Percentiles rank a stretch among this genome's conserved stretches.
These are phyloP conservation scores for Plumapathes pennacea DNA, from an alignment of 92 coral and sea anemone genomes.

Conservation along the genomic window DNA sequence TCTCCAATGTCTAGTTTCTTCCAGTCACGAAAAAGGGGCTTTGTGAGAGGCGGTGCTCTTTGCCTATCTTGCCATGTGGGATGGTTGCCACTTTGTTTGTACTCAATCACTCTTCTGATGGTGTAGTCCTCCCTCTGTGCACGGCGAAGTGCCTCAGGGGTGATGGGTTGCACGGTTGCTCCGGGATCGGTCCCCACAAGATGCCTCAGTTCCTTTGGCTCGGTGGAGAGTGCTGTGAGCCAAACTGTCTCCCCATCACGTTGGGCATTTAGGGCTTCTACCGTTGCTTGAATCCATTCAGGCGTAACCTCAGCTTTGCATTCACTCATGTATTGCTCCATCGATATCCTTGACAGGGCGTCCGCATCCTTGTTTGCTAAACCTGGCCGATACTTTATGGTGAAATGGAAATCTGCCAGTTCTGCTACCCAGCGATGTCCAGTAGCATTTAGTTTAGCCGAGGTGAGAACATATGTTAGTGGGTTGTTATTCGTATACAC, in stretches of 20 bases:
- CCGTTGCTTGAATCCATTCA: conserved; percentile 22
- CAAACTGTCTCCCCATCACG: conserved; percentile 25
- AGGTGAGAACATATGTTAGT: no score
- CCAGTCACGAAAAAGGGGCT: conserved; percentile 42
- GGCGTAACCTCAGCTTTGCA: conserved; percentile 20
- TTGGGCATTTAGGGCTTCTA: not conserved
- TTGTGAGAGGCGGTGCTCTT: conserved; percentile 11
- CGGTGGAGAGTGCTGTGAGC: conserved; percentile 36
- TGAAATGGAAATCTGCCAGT: conserved; percentile 37
- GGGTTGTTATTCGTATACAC: no score
- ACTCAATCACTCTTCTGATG: conserved; percentile 20
- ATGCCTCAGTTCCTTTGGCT: no score
- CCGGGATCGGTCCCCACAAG: conserved; percentile 17
- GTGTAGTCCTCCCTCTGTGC: conserved; percentile 7
- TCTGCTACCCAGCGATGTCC: no score
- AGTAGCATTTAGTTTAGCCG: no score
- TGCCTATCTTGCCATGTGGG: conserved; percentile 12
- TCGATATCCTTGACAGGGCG: conserved; percentile 27
- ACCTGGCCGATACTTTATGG: conserved; percentile 29
- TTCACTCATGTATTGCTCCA: conserved; percentile 26
- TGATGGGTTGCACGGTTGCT: no score
- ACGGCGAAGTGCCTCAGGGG: no score
- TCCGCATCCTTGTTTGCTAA: no score
- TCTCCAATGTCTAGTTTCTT: conserved; percentile 41
- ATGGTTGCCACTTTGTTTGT: conserved; percentile 6